Evolutionary conservation across 2,797 vertebrate genomes (phyloP).

Genomic region (Crenichthys baileyi): DNA sequence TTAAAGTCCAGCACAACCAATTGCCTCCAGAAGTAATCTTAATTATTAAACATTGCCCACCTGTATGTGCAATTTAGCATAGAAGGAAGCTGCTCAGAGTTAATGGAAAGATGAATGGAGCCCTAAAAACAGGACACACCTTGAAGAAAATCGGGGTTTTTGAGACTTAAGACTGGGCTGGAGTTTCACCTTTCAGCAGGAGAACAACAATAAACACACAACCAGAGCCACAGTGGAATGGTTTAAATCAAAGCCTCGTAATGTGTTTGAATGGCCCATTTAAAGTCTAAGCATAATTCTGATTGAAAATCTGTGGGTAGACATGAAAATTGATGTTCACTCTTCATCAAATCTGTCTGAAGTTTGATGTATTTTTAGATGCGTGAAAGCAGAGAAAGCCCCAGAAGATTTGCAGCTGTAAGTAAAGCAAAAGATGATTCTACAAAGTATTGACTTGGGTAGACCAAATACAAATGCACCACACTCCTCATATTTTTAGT

Average conservation of each 20-base stretch:
- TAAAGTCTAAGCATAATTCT: not conserved
- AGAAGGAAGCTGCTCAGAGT: not conserved
- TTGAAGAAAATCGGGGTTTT: not conserved
- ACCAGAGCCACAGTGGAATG: not conserved
- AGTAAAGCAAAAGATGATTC: not conserved
- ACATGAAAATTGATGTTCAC: conserved; percentile 3
- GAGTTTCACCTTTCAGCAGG: not conserved
- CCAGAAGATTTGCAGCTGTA: conserved; percentile 2
- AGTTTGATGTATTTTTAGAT: conserved; percentile 4
- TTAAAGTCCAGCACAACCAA: not conserved
- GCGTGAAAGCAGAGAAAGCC: conserved; percentile 1
- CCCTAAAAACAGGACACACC: not conserved
- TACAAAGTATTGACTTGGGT: not conserved
- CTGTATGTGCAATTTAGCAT: too few relatives aligned
- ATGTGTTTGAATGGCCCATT: not conserved
- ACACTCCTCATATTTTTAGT: not conserved
- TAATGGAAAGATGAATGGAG: not conserved
- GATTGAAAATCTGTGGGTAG: conserved; percentile 2
- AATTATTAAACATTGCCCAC: not conserved
- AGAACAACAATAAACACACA: not conserved
- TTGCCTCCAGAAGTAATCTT: not conserved
- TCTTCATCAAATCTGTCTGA: not conserved
- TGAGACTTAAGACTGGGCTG: not conserved
- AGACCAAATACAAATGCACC: not conserved
- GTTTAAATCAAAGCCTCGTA: not conserved